Evolutionary conservation across 2,113 vertebrate genomes (phyloP).

Genomic region (Phrynosoma blainvillii): DNA sequence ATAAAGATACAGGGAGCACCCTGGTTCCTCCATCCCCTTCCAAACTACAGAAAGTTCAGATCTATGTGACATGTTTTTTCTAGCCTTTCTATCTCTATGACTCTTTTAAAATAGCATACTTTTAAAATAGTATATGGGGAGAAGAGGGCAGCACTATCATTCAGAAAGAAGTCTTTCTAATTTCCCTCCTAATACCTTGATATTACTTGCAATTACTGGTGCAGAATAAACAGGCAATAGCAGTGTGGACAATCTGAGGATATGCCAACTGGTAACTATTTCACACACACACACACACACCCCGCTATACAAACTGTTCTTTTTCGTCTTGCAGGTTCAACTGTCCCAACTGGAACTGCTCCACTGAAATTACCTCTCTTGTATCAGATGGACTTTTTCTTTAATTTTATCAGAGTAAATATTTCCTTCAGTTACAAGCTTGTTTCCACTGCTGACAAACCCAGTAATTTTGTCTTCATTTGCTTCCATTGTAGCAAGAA

Average conservation of each 20-base stretch:
- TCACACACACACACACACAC: too few relatives aligned
- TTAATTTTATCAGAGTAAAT: conserved; percentile 85
- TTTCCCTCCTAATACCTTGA: conserved; percentile 11
- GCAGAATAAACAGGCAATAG: conserved; percentile 65
- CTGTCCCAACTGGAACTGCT: neutral
- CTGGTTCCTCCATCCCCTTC: neutral
- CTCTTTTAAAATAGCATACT: neutral
- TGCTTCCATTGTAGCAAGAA: conserved; percentile 84
- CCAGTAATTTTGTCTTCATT: conserved; percentile 86
- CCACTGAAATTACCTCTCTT: conserved; percentile 79
- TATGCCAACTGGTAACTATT: neutral
- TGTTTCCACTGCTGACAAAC: conserved; percentile 78
- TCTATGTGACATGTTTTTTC: neutral
- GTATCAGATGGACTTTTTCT: conserved; percentile 86
- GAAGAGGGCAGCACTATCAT: neutral
- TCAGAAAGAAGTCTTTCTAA: neutral
- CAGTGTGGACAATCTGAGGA: neutral
- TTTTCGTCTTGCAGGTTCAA: neutral
- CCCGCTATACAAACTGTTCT: too few relatives aligned
- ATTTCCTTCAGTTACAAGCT: conserved; percentile 85
- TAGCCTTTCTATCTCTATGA: neutral
- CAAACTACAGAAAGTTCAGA: neutral
- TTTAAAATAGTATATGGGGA: neutral
- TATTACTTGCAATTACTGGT: conserved; percentile 22
- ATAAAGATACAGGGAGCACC: neutral